Percentiles rank a stretch among this genome's conserved stretches.
Conservation (phyloP, 1,140 invertebrate species). For the Melanaphis sacchari region DNA sequence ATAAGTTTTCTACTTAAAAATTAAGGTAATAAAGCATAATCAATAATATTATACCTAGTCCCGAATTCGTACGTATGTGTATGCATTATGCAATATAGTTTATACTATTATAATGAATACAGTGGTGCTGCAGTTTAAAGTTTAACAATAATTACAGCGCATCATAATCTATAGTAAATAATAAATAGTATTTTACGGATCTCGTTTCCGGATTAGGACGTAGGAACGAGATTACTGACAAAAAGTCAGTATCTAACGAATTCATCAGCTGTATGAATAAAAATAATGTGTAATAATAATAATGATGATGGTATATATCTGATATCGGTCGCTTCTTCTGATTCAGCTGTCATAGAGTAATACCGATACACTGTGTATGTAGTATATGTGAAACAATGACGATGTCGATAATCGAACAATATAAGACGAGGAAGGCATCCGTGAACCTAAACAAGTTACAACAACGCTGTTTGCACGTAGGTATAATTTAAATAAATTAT, state of each 20-base stretch:
- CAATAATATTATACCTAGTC: no score
- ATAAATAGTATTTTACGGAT: neutral
- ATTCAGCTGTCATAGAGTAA: neutral
- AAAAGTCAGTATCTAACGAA: neutral
- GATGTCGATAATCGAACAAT: neutral
- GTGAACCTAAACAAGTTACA: neutral
- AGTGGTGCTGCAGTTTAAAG: no score
- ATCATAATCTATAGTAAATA: no score
- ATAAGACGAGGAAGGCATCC: neutral
- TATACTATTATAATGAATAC: no score
- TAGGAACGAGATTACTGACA: no score
- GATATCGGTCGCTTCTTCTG: neutral
- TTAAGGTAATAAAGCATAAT: neutral
- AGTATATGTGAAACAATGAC: neutral
- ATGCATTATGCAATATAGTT: no score
- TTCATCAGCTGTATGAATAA: neutral
- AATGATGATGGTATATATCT: no score
- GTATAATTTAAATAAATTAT: neutral
- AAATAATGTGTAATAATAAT: neutral
- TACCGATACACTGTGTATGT: neutral
- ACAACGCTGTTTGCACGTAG: neutral
- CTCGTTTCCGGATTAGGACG: neutral
- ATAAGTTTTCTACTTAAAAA: neutral
- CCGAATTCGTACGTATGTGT: no score
- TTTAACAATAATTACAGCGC: no score